These are phyloP conservation scores for Siniperca undulata DNA, from an alignment of 2,797 vertebrate genomes.

Conservation along the genomic window DNA sequence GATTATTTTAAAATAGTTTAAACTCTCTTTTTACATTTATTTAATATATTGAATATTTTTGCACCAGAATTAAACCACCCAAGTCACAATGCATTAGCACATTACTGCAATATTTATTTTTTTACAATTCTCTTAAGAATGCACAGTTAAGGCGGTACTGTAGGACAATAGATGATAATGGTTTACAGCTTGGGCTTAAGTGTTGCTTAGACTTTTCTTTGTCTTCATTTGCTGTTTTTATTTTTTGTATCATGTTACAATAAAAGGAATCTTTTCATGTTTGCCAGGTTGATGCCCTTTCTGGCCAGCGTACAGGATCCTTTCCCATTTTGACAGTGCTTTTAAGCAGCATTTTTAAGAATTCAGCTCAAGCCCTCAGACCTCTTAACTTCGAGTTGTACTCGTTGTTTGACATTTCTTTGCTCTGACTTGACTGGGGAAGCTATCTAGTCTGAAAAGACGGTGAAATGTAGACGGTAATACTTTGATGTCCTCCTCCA, in stretches of 20 bases:
- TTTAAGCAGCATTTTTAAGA: slow-evolving; percentile 8
- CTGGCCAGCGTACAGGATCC: neutral
- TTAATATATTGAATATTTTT: neutral
- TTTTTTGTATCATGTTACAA: neutral
- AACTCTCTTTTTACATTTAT: neutral
- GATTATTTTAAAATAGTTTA: neutral
- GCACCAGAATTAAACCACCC: too few species aligned
- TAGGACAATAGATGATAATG: neutral
- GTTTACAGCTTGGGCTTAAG: neutral
- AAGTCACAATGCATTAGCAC: neutral
- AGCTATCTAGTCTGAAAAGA: slow-evolving; percentile 7
- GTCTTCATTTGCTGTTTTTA: neutral
- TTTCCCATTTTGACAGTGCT: neutral
- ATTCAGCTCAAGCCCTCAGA: neutral
- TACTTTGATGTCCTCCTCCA: slow-evolving; percentile 37
- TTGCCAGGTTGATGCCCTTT: neutral
- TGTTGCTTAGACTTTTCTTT: neutral
- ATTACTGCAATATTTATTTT: neutral
- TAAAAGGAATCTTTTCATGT: neutral
- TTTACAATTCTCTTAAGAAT: neutral
- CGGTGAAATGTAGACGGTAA: slow-evolving; percentile 25
- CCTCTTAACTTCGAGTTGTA: neutral
- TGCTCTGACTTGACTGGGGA: slow-evolving; percentile 9
- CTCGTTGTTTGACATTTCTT: slow-evolving; percentile 1
- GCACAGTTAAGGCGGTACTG: neutral